Base-by-base conservation (phyloP, 2,888 invertebrate species). In the Athalia cordata region DNA sequence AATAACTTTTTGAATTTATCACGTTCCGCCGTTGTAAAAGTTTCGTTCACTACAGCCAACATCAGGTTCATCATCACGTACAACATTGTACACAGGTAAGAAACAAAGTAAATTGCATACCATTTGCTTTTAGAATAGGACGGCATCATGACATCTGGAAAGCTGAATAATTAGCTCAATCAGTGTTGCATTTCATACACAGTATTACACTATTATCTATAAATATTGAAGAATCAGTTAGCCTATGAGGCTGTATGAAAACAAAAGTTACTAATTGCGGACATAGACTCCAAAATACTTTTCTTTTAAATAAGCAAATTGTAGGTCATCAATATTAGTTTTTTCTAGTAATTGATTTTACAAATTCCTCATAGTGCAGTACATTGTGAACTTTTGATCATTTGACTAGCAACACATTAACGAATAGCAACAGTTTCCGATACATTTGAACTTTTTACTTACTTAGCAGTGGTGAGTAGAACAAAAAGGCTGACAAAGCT, bases 61-160 rank as follows among this genome's bases (percentile, higher is more conserved):
- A 97, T 95, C 95, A 97, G 92, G 91, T 97, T 97, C 96, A 97
- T 97, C 82, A 97, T 93, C 66, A 97, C 95, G 89, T 96, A 97
- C 9, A 97, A 92, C 81, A 96, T 96, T 55, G 96, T 95, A 81
- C 95, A 94, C 82, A 97, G 94, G 90, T 97, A 97, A 5, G 95
- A 93, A 80, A 97, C 94, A 91, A 97, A 97, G 91, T 96, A 97
- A 79, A 96, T 91, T n/a, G 95, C 95, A 86, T 95, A 95, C 94
- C 95, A 96, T 87, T 94, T 95, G 57, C 94, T 95, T 85, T 93
- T 92, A 45, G 95, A 94, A 89, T 96, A 97, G 0, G 96, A 95
- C 5, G 96, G 96, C 97, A 97, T 97, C 97, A 97, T 97, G 29
- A 97, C 96, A 89, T 97, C 97, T 3, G 97, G 97, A 91, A 95